phyloP scores from a whole-genome alignment of 2,797 vertebrate species.

The Malacoctenus gilli region DNA sequence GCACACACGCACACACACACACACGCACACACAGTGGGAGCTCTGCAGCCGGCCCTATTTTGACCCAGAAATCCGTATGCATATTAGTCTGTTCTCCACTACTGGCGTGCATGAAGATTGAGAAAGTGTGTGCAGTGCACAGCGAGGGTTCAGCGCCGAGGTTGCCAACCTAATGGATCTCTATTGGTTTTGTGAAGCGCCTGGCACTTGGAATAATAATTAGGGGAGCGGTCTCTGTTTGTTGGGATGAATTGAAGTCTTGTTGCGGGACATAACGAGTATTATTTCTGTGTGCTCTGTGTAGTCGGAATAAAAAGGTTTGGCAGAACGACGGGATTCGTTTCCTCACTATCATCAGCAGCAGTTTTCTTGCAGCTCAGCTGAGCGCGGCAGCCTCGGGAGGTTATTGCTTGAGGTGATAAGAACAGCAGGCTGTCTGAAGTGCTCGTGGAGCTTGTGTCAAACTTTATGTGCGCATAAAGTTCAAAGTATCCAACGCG shows the following conservation, averaged over 20 bases:
- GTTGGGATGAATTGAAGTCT: constrained; percentile 41
- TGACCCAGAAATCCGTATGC: constrained; percentile 54
- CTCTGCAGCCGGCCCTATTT: constrained; percentile 33
- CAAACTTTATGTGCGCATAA: constrained; percentile 6
- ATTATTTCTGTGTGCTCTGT: constrained; percentile 7
- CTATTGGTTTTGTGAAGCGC: constrained; percentile 54
- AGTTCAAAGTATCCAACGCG: constrained; percentile 12
- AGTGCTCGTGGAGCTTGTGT: neutral
- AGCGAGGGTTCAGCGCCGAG: constrained; percentile 47
- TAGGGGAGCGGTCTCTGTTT: constrained; percentile 33
- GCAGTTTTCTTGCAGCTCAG: constrained; percentile 2
- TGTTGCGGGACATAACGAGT: constrained; percentile 13
- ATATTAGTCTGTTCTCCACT: constrained; percentile 67
- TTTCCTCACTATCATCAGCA: constrained; percentile 2
- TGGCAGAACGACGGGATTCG: constrained; percentile 5
- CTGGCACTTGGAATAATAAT: constrained; percentile 60
- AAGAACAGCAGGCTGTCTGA: constrained; percentile 9
- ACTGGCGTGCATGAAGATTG: constrained; percentile 37
- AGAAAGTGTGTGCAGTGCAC: constrained; percentile 33
- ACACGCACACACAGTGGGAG: constrained; percentile 23
- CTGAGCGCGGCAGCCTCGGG: constrained; percentile 4
- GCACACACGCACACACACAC: constrained; percentile 34
- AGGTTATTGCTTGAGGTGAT: constrained; percentile 15
- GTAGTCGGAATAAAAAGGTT: constrained; percentile 7
- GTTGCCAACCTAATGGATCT: constrained; percentile 63